phyloP scores from a whole-genome alignment of 1,140 invertebrate genomes.

The Drosophila kikkawai region DNA sequence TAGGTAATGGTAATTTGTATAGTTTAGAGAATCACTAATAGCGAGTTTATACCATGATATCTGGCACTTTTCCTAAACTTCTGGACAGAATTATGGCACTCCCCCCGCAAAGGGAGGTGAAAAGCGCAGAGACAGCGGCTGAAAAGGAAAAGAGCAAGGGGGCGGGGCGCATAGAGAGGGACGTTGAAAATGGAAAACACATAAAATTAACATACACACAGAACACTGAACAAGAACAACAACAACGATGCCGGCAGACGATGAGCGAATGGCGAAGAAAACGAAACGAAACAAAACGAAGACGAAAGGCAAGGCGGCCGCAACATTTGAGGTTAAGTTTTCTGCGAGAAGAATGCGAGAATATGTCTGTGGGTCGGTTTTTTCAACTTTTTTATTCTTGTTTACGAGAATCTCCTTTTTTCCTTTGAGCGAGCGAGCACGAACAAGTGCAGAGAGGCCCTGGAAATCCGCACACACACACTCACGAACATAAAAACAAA shows the following conservation, averaged over 20 bases:
- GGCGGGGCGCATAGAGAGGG: conserved; percentile 16
- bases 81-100: conserved; percentile 36
- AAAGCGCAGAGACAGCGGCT: conserved; percentile 43
- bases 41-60: conserved; percentile 7
- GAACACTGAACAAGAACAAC: conserved; percentile 43
- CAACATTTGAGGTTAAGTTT: conserved; percentile 78
- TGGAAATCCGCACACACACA: conserved; percentile 36
- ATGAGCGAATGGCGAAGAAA: conserved; percentile 42
- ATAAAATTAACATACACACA: conserved; percentile 76
- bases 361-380: conserved; percentile 36
- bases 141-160: conserved; percentile 17
- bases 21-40: not conserved
- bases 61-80: conserved; percentile 7
- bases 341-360: conserved; percentile 51
- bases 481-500: conserved; percentile 68
- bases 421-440: not conserved
- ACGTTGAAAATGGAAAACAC: conserved; percentile 64
- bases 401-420: conserved; percentile 62
- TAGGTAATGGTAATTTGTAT: not conserved
- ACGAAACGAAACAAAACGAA: conserved; percentile 38
- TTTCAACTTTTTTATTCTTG: conserved; percentile 22
- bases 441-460: conserved; percentile 66
- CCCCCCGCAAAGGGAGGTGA: conserved; percentile 19
- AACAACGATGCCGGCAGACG: conserved; percentile 46
- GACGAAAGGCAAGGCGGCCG: conserved; percentile 48